These are phyloP conservation scores for Phataginus tetradactyla DNA, from an alignment of 2,797 vertebrate species.

Conservation along the genomic window DNA sequence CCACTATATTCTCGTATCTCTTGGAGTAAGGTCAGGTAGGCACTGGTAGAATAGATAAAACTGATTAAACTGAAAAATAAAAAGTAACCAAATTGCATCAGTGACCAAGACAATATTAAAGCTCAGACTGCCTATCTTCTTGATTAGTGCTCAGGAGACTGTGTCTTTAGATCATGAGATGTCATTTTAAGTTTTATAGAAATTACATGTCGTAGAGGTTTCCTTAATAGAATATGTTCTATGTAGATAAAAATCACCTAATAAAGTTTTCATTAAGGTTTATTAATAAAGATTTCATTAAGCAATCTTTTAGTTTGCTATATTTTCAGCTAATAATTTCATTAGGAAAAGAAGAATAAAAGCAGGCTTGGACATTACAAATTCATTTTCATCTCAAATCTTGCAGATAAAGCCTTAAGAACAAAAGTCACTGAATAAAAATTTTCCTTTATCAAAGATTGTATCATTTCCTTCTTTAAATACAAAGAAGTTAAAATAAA, in stretches of 20 bases:
- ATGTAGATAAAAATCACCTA: background rate
- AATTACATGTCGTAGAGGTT: background rate
- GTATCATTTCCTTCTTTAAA: background rate
- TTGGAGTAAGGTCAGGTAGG: background rate
- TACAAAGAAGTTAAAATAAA: conserved; percentile 13
- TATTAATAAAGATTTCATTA: background rate
- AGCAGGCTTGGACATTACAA: background rate
- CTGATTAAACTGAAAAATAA: background rate
- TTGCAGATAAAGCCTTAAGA: background rate
- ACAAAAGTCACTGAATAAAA: background rate
- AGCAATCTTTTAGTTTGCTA: background rate
- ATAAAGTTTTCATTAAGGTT: background rate
- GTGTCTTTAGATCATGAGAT: background rate
- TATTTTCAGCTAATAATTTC: background rate
- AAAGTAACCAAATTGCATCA: background rate
- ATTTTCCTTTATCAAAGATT: background rate
- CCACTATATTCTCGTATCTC: background rate
- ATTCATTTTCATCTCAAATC: conserved; percentile 22
- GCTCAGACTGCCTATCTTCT: background rate
- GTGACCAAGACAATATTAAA: background rate
- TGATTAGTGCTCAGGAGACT: background rate
- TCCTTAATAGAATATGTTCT: background rate
- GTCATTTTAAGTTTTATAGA: background rate
- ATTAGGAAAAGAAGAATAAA: background rate
- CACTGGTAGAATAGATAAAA: background rate